A percentile compares a stretch with the other conserved stretches of the same genome.
Evolutionary conservation across 2,797 vertebrate species (phyloP).

Genomic region (Holocentrus rufus): DNA sequence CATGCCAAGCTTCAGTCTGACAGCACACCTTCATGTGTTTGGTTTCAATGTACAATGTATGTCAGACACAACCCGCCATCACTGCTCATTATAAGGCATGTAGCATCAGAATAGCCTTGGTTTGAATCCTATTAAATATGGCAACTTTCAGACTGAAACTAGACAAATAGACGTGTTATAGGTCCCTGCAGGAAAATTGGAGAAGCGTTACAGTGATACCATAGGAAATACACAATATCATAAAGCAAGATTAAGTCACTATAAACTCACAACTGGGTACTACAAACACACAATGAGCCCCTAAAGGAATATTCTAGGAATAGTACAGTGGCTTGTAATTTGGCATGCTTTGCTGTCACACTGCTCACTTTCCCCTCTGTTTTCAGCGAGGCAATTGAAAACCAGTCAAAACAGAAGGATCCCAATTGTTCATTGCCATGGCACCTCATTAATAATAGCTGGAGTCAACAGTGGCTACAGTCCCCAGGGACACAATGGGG

Average conservation of each 20-base stretch:
- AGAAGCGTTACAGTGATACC: neutral
- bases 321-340: conserved; percentile 21
- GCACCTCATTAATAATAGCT: conserved; percentile 16
- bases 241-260: conserved; percentile 17
- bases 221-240: neutral
- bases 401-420: neutral
- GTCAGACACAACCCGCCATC: conserved; percentile 22
- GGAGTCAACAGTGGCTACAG: neutral
- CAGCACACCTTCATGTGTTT: conserved; percentile 12
- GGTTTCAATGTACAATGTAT: neutral
- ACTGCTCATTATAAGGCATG: neutral
- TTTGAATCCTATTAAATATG: neutral
- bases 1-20: conserved; percentile 3
- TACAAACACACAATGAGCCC: neutral
- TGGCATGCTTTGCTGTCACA: neutral
- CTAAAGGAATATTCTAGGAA: conserved; percentile 3
- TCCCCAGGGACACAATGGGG: neutral
- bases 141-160: neutral
- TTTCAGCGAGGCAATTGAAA: neutral
- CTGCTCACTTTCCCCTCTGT: neutral
- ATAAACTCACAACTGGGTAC: neutral
- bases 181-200: neutral
- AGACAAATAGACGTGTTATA: neutral
- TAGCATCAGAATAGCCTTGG: neutral
- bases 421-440: conserved; percentile 6